Percentiles rank a stretch among this genome's conserved stretches.
phyloP scores from a whole-genome alignment of 2,797 vertebrate genomes.

The Alcedo quadribrachys region DNA sequence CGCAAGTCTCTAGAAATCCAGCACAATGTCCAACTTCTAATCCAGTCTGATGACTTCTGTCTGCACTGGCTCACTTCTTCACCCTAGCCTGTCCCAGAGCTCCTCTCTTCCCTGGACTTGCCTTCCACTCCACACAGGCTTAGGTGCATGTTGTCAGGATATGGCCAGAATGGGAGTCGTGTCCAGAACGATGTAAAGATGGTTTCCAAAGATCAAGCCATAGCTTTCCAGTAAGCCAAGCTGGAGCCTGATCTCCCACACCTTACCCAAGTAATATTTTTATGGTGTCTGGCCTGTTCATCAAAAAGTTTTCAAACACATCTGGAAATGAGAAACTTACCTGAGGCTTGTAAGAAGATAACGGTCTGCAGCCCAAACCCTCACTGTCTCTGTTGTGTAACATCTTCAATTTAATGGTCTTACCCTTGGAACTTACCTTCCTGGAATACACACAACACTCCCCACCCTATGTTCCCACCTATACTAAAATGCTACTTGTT shows the following conservation, averaged over 20 bases:
- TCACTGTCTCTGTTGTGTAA: constrained; percentile 75
- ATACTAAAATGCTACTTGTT: constrained; percentile 83
- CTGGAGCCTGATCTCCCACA: neutral
- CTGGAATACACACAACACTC: constrained; percentile 70
- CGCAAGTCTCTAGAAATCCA: constrained; percentile 5
- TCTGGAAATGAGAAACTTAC: constrained; percentile 28
- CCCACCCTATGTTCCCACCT: constrained; percentile 76
- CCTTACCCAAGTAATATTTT: neutral
- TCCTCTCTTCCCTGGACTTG: neutral
- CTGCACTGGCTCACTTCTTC: neutral
- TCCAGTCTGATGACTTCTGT: neutral
- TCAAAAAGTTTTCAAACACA: neutral
- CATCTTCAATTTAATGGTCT: constrained; percentile 74
- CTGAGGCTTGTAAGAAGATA: constrained; percentile 61
- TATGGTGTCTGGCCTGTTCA: neutral
- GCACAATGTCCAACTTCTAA: constrained; percentile 3
- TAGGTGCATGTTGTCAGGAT: neutral
- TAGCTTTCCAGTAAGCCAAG: neutral
- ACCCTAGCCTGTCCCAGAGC: neutral
- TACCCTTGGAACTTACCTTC: constrained; percentile 80
- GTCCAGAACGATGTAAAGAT: neutral
- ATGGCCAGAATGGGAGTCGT: neutral
- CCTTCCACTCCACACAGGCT: neutral
- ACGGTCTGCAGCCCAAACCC: constrained; percentile 79
- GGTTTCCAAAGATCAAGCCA: neutral